A percentile compares a stretch with the other conserved stretches of the same genome.
These are phyloP conservation scores for Setophaga petechia DNA, from an alignment of 2,113 vertebrate genomes.

Conservation along the genomic window DNA sequence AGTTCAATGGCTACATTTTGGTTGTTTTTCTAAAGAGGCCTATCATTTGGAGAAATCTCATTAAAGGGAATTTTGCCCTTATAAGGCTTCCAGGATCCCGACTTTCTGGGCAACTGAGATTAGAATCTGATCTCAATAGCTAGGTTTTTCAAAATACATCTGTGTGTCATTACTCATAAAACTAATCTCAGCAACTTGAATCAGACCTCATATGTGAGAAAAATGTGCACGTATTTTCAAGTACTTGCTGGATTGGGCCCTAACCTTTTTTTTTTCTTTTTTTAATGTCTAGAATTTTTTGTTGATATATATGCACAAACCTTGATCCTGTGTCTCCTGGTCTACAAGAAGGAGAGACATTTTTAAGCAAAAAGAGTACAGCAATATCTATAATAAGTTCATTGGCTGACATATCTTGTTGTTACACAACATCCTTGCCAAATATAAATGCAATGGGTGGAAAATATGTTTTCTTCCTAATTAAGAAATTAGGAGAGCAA, in stretches of 20 bases:
- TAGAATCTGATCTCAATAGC: conserved; percentile 13
- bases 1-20: neutral
- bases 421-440: neutral
- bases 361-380: conserved; percentile 27
- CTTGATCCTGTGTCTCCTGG: neutral
- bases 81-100: neutral
- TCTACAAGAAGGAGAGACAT: neutral
- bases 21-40: neutral
- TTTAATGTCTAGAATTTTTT: neutral
- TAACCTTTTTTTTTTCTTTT: neutral
- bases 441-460: neutral
- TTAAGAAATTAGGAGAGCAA: conserved; percentile 74
- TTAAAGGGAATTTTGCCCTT: conserved; percentile 17
- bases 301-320: neutral
- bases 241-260: neutral
- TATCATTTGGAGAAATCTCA: neutral
- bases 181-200: neutral
- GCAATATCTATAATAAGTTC: neutral
- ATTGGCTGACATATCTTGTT: neutral
- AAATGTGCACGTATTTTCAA: neutral
- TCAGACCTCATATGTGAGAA: conserved; percentile 4
- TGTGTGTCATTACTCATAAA: conserved; percentile 20
- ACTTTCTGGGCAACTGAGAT: conserved; percentile 17
- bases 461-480: conserved; percentile 68
- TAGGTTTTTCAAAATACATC: conserved; percentile 38